Evolutionary conservation across 1,140 invertebrate genomes (phyloP), one percentile per base, ranked within the genome.

Genomic region (Drosophila rhopaloa): DNA sequence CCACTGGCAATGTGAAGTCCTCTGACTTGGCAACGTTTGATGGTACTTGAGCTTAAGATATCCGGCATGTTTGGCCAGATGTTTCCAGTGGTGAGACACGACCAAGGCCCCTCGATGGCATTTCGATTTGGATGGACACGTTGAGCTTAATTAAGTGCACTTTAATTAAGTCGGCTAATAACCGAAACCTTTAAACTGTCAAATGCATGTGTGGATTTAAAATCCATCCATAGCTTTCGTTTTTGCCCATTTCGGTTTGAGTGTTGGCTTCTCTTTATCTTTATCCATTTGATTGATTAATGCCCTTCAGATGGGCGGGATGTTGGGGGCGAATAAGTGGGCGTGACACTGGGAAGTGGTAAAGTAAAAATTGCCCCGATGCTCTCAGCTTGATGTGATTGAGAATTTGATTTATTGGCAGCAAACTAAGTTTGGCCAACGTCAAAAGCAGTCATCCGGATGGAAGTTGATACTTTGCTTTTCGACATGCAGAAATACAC

Each of bases 391-490:
- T 84, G 57, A 81, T 85, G 81, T 79, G 81, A 85, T 85, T 81
- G 78, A 43, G 61, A 81, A 79, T 85, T 85, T 85, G 82, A 85
- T 85, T 85, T 85, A 85, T 85, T 85, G 78, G 65, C 82, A 85
- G 68, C 61, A 56, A 84, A 81, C 74, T 75, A 50, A 75, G 70
- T 81, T 81, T 67, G 50, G 38, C 80, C 59, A 82, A 66, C 75
- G 50, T 55, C 54, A 63, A 29, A 48, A 40, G 47, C 65, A 75
- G 37, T 63, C 79, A 78, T 57, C 73, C 51, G 56, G 48, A 74
- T 82, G 79, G 56, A 44, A 61, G 43, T 62, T 72, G 47, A 67
- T 38, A 62, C 56, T 61, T 55, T 58, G 61, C 44, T 16, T 51
- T 40, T 60, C 13, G 16, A 43, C 13, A 70, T 47, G 62, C 67